Conservation (phyloP, 2,888 invertebrate genomes). For the Platypus cylindrus region DNA sequence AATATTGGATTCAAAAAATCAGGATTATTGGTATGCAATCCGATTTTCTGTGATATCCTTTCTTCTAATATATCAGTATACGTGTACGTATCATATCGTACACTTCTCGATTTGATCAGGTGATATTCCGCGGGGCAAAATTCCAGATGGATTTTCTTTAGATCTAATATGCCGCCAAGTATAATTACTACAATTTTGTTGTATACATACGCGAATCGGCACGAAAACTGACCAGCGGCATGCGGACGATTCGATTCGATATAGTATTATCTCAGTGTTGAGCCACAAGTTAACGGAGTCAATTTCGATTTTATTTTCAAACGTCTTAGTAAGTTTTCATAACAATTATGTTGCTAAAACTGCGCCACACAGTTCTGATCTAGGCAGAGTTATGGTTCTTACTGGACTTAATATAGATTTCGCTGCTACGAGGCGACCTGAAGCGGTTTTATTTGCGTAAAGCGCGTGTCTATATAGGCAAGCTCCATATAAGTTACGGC, state of each 20-base stretch:
- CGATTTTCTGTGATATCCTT: no score
- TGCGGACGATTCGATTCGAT: conserved; percentile 11
- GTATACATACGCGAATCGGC: conserved; percentile 14
- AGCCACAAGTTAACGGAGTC: conserved; percentile 5
- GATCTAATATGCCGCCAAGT: conserved; percentile 12
- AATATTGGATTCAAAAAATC: no score
- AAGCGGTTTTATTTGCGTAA: conserved; percentile 4
- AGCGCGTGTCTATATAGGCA: conserved; percentile 11
- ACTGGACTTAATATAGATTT: conserved; percentile 21
- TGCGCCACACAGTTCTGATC: conserved; percentile 13
- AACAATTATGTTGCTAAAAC: conserved; percentile 8
- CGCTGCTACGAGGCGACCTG: conserved; percentile 17
- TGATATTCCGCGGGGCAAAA: conserved; percentile 4
- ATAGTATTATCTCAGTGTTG: conserved; percentile 10
- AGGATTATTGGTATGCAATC: no score
- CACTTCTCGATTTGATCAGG: conserved; percentile 3
- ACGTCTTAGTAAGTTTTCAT: conserved; percentile 1
- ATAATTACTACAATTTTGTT: conserved; percentile 4
- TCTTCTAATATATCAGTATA: no score
- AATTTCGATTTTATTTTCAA: neutral
- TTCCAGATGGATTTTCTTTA: conserved; percentile 10
- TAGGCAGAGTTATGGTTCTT: conserved; percentile 10
- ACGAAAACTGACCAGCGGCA: conserved; percentile 12
- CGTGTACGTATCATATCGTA: conserved; percentile 3
- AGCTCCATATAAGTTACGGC: conserved; percentile 13